These are phyloP conservation scores for Oceanodroma leucorhoa DNA, from an alignment of 2,797 vertebrate species.

Conservation along the genomic window DNA sequence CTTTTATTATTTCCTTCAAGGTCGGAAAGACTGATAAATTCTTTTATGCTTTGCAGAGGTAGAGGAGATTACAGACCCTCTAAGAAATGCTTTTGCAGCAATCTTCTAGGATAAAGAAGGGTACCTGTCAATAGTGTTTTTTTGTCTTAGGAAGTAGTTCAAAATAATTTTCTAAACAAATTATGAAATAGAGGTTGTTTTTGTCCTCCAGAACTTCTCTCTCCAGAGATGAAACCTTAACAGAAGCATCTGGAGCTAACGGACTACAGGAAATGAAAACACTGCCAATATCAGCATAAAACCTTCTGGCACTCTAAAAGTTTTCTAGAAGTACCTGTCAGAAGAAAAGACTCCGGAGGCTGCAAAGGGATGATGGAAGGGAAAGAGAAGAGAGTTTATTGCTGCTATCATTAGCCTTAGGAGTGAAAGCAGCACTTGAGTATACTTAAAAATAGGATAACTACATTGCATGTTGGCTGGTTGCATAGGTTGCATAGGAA, in stretches of 20 bases:
- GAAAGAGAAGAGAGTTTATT: not conserved
- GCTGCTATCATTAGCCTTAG: not conserved
- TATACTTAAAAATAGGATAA: not conserved
- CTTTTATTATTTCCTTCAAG: not conserved
- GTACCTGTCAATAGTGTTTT: not conserved
- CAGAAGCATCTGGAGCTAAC: not conserved
- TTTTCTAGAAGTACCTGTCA: not conserved
- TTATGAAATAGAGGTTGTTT: not conserved
- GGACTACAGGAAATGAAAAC: not conserved
- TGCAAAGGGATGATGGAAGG: not conserved
- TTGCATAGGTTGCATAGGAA: not conserved
- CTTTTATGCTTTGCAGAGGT: not conserved
- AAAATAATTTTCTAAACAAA: not conserved
- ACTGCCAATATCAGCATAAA: not conserved
- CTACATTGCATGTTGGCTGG: not conserved
- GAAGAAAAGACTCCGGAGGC: not conserved
- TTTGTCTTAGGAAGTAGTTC: not conserved
- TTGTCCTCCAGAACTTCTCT: not conserved
- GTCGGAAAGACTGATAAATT: not conserved
- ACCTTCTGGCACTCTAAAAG: not conserved
- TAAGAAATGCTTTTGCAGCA: not conserved
- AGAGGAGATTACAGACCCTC: not conserved
- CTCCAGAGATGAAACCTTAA: not conserved
- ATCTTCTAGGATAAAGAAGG: not conserved
- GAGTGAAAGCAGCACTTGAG: not conserved